Base-by-base conservation (phyloP, 2,113 vertebrate genomes). In the Cryptomyrus ogoouensis region DNA sequence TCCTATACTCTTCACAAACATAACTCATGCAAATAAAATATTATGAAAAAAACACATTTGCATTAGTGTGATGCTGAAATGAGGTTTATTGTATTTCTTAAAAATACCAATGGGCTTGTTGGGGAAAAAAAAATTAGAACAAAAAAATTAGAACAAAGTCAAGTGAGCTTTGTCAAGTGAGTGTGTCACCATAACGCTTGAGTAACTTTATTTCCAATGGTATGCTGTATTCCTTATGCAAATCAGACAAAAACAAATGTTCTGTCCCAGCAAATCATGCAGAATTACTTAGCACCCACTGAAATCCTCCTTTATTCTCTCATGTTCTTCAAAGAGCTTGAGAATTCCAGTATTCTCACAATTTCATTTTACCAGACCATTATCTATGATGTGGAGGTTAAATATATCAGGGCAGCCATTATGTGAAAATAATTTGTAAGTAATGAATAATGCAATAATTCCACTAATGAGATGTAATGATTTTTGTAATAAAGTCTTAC, bases 401-500 rank as follows among this genome's bases (percentile, higher is more conserved):
- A 99, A 99, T 99, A 99, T 99, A 99, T 99, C 98, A 96, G 98
- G 98, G 98, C 98, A 99, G 98, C 97, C 97, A 97, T 99, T 99
- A 99, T 99, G 98, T 98, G 98, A 98, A 99, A 98, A 99, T 99
- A 99, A 99, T 99, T 99, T 99, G 99, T 96, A 97, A 56, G 97
- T 98, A 98, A 99, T 99, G 97, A 99, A 99, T 99, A 99, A 99
- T 99, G 98, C 97, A 99, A 97, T 99, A 97, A 97, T 98, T 98
- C 97, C 95, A 97, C 96, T 97, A 98, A 99, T 99, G 98, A 99
- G 96, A 97, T 97, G 99, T 99, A 98, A 97, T 97, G 97, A 97
- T 97, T 97, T 96, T 95, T 96, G 96, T 99, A 98, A 98, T 98
- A 97, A 98, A 98, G 97, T 97, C 96, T 96, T 96, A 96, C 15